A percentile compares a stretch with the other conserved stretches of the same genome.
Conservation (phyloP, 2,113 vertebrate genomes). For the Percina caprodes region DNA sequence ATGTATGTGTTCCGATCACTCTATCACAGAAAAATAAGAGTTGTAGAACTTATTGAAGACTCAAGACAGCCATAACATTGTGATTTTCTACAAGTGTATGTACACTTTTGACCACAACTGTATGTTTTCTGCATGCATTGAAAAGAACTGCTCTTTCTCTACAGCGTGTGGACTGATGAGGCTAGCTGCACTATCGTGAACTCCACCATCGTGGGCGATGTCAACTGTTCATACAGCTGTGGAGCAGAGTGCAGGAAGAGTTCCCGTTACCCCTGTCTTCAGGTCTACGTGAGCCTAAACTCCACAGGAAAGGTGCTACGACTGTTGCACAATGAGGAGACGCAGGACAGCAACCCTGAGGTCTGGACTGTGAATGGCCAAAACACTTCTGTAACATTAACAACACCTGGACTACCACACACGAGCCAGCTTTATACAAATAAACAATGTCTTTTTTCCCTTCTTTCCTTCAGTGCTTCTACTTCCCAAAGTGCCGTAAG, state of each 20-base stretch:
- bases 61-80: no score
- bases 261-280: slow-evolving; percentile 94
- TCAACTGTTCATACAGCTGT: slow-evolving; percentile 94
- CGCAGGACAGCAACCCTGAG: slow-evolving; percentile 91
- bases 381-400: not conserved
- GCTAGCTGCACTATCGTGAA: slow-evolving; percentile 90
- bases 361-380: slow-evolving; percentile 66
- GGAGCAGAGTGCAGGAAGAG: slow-evolving; percentile 91
- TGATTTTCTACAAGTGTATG: no score
- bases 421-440: no score
- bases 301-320: slow-evolving; percentile 89
- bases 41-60: no score
- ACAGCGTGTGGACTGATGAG: slow-evolving; percentile 93
- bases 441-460: not conserved
- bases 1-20: no score
- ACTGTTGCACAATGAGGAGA: slow-evolving; percentile 93
- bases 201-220: slow-evolving; percentile 88
- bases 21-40: no score
- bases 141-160: not conserved
- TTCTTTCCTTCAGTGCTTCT: slow-evolving; percentile 88
- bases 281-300: slow-evolving; percentile 93
- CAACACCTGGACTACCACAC: not conserved
- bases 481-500: slow-evolving; percentile 92
- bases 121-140: no score
- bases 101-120: no score